phyloP scores from a whole-genome alignment of 2,888 invertebrate genomes.

The Trissoscelio sp. region DNA sequence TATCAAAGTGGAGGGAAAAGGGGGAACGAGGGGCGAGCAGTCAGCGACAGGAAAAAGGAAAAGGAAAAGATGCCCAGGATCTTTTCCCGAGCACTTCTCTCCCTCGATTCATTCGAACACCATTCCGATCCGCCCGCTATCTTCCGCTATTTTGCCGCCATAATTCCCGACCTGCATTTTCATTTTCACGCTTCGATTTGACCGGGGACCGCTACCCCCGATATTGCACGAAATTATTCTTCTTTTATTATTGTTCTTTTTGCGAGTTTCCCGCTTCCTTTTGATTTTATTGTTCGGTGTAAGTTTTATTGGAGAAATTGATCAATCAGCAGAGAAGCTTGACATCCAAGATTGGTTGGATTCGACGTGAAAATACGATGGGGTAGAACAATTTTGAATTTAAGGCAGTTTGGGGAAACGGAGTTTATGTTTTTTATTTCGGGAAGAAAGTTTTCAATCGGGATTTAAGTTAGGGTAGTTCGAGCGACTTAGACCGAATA shows the following conservation, averaged over 20 bases:
- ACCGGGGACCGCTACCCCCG: slow-evolving; percentile 14
- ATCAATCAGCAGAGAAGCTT: slow-evolving; percentile 5
- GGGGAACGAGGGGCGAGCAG: slow-evolving; percentile 45
- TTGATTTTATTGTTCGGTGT: neutral
- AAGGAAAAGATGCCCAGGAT: slow-evolving; percentile 47
- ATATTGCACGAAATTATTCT: slow-evolving; percentile 17
- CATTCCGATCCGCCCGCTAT: slow-evolving; percentile 13
- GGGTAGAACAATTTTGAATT: neutral
- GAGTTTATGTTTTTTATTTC: no score
- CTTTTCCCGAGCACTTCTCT: slow-evolving; percentile 43
- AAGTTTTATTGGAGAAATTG: slow-evolving; percentile 13
- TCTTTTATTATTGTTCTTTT: slow-evolving; percentile 4
- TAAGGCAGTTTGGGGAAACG: no score
- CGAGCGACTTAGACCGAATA: no score
- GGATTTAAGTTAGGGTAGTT: no score
- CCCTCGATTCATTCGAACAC: slow-evolving; percentile 71
- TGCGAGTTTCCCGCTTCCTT: neutral
- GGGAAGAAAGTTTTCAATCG: no score
- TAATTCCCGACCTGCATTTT: slow-evolving; percentile 59
- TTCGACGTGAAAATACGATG: no score
- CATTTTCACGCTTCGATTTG: slow-evolving; percentile 62
- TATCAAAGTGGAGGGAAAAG: slow-evolving; percentile 79
- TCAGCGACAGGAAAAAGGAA: slow-evolving; percentile 57
- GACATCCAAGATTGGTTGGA: neutral
- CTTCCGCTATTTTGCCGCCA: slow-evolving; percentile 58